A percentile compares a stretch with the other conserved stretches of the same genome.
Evolutionary conservation across 2,888 invertebrate species (phyloP).

Genomic region (Sinodicranocentrus sp.): DNA sequence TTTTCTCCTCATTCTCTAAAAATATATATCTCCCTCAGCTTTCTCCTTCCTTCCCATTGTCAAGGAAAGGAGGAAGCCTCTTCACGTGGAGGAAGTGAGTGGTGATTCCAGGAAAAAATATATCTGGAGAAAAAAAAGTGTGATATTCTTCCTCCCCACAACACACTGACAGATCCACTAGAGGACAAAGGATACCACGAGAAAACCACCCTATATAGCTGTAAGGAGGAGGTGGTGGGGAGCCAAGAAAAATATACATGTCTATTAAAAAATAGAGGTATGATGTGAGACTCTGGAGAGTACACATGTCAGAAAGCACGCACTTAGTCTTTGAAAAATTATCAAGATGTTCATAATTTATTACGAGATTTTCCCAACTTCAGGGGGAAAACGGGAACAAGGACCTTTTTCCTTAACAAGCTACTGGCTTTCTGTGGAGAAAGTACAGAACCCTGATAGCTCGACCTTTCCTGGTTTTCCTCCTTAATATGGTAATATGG

Average conservation of each 20-base stretch:
- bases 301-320: constrained; percentile 72
- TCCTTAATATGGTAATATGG: background rate
- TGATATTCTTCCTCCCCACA: background rate
- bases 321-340: constrained; percentile 74
- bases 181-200: background rate
- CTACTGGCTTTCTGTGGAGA: no score
- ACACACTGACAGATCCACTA: background rate
- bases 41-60: no score
- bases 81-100: background rate
- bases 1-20: no score
- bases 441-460: no score
- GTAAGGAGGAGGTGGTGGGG: background rate
- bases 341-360: constrained; percentile 74
- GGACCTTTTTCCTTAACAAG: background rate
- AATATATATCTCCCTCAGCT: no score
- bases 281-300: constrained; percentile 58
- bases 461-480: no score
- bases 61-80: no score
- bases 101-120: background rate
- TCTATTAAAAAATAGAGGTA: constrained; percentile 14
- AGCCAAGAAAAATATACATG: constrained; percentile 11
- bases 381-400: constrained; percentile 7
- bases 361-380: constrained; percentile 68
- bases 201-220: background rate
- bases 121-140: background rate